These are phyloP conservation scores for Cephus nigrinus DNA, from an alignment of 2,888 invertebrate species.

Conservation along the genomic window DNA sequence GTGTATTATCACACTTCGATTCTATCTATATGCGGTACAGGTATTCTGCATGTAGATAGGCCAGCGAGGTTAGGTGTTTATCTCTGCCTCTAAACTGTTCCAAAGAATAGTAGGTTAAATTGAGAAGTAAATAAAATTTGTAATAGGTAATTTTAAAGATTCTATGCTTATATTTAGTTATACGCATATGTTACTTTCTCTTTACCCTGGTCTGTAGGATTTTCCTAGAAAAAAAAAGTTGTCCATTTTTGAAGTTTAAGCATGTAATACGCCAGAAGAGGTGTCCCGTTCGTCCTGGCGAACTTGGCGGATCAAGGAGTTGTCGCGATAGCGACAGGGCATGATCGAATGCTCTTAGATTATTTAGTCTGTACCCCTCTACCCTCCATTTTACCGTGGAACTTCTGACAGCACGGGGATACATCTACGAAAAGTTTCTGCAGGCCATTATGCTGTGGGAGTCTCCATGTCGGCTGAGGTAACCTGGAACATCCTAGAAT, in stretches of 20 bases:
- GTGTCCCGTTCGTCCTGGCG: background rate
- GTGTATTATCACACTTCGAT: background rate
- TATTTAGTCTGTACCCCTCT: conserved; percentile 10
- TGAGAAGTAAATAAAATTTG: too few species aligned
- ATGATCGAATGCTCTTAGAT: conserved; percentile 21
- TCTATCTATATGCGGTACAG: background rate
- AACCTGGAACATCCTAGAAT: background rate
- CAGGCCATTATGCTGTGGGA: background rate
- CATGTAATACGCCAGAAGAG: background rate
- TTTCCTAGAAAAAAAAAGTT: background rate
- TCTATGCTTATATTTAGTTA: background rate
- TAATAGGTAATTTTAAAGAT: background rate
- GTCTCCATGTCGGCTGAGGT: background rate
- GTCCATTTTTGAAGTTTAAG: background rate
- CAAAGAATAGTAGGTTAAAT: background rate
- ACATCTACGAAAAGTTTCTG: background rate
- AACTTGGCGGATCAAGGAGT: background rate
- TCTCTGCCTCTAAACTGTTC: background rate
- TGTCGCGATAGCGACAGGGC: conserved; percentile 11
- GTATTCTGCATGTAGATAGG: too few species aligned
- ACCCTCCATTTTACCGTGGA: background rate
- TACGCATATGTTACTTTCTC: background rate
- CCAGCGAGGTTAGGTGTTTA: background rate
- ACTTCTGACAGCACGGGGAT: conserved; percentile 11
- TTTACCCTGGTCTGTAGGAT: background rate